Conservation (phyloP, 1,140 invertebrate species). For the Cyclina sinensis region DNA sequence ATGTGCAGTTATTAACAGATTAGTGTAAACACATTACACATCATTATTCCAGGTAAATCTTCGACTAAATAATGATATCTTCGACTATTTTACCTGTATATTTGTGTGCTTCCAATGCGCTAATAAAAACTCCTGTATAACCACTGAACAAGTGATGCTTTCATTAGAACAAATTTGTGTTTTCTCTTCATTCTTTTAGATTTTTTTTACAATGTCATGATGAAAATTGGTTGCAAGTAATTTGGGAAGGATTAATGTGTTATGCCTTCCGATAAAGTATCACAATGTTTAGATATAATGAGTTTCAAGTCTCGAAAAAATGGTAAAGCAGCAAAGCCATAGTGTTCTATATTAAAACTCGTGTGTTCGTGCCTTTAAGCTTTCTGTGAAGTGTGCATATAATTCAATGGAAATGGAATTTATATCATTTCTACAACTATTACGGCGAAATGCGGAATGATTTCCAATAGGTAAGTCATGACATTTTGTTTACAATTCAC, state of each 20-base stretch:
- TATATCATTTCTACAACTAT: too few relatives aligned
- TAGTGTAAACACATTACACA: not conserved
- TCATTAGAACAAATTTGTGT: not conserved
- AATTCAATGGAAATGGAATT: too few relatives aligned
- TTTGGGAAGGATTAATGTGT: not conserved
- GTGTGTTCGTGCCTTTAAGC: too few relatives aligned
- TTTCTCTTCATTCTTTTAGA: not conserved
- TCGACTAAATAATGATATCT: not conserved
- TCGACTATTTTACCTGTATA: not conserved
- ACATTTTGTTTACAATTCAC: too few relatives aligned
- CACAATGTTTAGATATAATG: too few relatives aligned
- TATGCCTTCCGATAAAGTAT: too few relatives aligned
- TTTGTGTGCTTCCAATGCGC: not conserved
- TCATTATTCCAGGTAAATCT: not conserved
- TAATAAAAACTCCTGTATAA: not conserved
- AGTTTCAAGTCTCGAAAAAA: too few relatives aligned
- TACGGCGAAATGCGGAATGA: too few relatives aligned
- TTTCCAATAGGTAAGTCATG: too few relatives aligned
- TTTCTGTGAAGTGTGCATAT: too few relatives aligned
- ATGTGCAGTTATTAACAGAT: not conserved
- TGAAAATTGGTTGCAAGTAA: not conserved
- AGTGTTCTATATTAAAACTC: too few relatives aligned
- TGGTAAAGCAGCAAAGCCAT: too few relatives aligned
- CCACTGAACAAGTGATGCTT: not conserved
- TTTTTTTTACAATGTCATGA: not conserved